Base-by-base conservation (phyloP, 2,113 vertebrate species). In the Rhombomys opimus region DNA sequence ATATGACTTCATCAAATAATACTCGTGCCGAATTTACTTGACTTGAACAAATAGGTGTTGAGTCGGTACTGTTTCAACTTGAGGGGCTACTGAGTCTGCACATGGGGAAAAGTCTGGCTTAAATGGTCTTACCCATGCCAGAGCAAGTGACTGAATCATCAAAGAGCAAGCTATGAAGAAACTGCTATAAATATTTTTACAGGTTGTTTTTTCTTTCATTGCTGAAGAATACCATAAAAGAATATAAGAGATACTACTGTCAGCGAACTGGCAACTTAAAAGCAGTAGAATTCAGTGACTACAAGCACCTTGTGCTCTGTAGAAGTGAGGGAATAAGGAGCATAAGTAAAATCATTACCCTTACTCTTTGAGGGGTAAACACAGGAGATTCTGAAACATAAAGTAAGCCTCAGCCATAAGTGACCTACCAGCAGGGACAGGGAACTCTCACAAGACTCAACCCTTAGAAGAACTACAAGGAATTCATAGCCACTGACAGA, bases 171-270 rank as follows among this genome's bases (percentile, higher is more conserved):
- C 52, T 68, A 9, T 38, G 52, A 76, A 32, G 41, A 81, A 92
- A 81, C 41, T 22, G 38, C 35, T 88, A 18, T 57, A 72, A 57
- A 87, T 85, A 68, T 80, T 82, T 94, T 94, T 81, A 80, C 78
- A 95, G 20, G 14, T 72, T 82, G 41, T 2, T 82, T 76, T 52
- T 54, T 23, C 70, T 41, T 67, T 38, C 81, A 52, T 85, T 93
- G 67, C 54, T 97, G n/a, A 84, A 81, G 54, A 96, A 90, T 75
- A 77, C 77, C 95, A 63, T n/a, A 13, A 46, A 73, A 93, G 22
- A 93, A 75, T 67, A 91, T 57, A 65, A 93, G 82, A 78, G 38
- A 65, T 14, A 13, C 59, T 30, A 87, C 35, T 80, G 70, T 78
- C 80, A 63, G 23, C 22, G 35, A 93, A 61, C n/a, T 94, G 68